Evolutionary conservation across 2,113 vertebrate genomes (phyloP).

Genomic region (Balaeniceps rex): DNA sequence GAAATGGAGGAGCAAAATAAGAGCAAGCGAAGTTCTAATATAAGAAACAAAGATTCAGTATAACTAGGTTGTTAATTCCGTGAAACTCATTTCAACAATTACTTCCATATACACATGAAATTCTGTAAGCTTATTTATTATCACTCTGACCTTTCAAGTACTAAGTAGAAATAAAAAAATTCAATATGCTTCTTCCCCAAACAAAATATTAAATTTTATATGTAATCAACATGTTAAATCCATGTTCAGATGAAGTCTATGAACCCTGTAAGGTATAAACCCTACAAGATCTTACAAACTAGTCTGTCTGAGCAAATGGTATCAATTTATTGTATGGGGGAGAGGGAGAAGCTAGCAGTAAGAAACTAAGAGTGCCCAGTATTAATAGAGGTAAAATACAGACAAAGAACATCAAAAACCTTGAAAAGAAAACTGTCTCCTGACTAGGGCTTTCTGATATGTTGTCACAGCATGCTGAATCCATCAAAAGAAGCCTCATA

Average conservation of each 20-base stretch:
- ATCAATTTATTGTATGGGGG: background rate
- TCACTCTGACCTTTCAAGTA: background rate
- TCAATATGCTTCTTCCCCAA: background rate
- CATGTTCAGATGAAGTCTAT: background rate
- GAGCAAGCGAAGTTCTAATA: background rate
- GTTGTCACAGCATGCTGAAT: background rate
- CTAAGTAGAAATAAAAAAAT: background rate
- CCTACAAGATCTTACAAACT: background rate
- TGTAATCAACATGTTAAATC: background rate
- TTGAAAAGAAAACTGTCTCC: background rate
- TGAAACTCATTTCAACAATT: background rate
- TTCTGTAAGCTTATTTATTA: background rate
- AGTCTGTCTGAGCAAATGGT: background rate
- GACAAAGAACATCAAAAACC: background rate
- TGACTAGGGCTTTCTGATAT: background rate
- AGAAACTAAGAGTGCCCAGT: background rate
- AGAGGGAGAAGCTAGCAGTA: background rate
- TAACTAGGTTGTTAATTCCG: background rate
- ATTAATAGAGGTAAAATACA: background rate
- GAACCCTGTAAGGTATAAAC: background rate
- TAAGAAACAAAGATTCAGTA: background rate
- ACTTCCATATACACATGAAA: background rate
- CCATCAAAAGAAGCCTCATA: background rate
- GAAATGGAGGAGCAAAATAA: background rate
- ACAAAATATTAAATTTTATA: background rate